Base-by-base conservation (phyloP, 2,888 invertebrate genomes). In the Platerodrilus igneus region DNA sequence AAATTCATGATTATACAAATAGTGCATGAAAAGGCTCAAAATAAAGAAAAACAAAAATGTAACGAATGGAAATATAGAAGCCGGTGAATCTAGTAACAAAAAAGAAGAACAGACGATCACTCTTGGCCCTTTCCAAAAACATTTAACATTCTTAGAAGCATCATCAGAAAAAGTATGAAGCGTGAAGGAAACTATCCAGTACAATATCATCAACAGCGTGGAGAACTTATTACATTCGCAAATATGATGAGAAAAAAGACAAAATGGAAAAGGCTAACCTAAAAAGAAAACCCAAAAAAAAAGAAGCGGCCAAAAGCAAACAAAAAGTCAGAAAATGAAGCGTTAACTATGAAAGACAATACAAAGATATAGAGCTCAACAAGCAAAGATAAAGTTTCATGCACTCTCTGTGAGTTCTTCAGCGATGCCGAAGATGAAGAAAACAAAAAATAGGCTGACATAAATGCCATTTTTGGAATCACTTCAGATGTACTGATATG, bases 221-320 rank as follows among this genome's bases (percentile, higher is more conserved):
- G 23, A 23, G 23, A 23, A 6, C 23, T 23, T 23, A 23, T 9
- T 23, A 23, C 23, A 23, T 4, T n/a, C 23, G 23, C 23, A 23
- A 23, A 23, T 4, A 23, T 23, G 23, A 23, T 9, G 9, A 23
- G 10, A 23, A 23, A 23, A 23, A 23, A 23, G n/a, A 23, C n/a
- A 23, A 23, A 23, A 23, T 23, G 9, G 23, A 23, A 23, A 23
- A 23, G 23, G 23, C 23, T 23, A 9, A 23, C 10, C 23, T 23
- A 10, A 23, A 23, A 23, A n/a, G n/a, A 23, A 23, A 23, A 23
- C 6, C 23, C 4, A 23, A 10, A 9, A 9, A 9, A 6, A 23
- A 23, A 6, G n/a, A 23, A 23, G 10, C n/a, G 4, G 4, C 23
- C 7, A 23, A 5, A 6, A 9, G 10, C n/a, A 9, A 23, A 23